Base-by-base conservation (phyloP, 2,797 vertebrate species). In the Aplochiton taeniatus region DNA sequence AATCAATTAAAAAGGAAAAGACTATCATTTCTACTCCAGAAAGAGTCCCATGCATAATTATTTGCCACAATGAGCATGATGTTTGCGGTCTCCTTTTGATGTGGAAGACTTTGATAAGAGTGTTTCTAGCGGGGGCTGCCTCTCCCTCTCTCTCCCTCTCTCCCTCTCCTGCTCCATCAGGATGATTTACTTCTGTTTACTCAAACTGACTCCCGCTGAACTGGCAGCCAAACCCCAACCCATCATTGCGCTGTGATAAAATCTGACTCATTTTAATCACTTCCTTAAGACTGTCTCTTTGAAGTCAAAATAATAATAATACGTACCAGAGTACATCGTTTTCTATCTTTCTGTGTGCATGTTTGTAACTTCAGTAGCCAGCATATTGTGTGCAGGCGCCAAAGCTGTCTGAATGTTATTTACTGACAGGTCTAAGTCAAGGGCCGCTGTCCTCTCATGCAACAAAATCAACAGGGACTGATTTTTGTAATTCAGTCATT, bases 401-500 rank as follows among this genome's bases (percentile, higher is more conserved):
- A 73, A 70, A 67, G 68, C 73, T 77, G 77, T 75, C 80, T 63
- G 54, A 9, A 48, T 31, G 68, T 70, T 75, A 49, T 65, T 65
- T 68, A 81, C 68, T 72, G 72, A 79, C 66, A 61, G 61, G 65
- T 69, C 66, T 19, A 61, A 71, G 78, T 78, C 73, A 76, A 77
- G 79, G 70, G 68, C 52, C 63, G 55, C 68, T 68, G 67, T 69
- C 56, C 59, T 48, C 60, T 73, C 71, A 71, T 57, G 68, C 54
- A 68, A 31, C 31, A 6, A 31, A 31, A 61, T 68, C n/a, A n/a
- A n/a, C n/a, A 64, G 47, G 58, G 78, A 61, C 64, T 62, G 61
- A 72, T 75, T 57, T 68, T 51, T 73, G 66, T 77, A 80, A 89
- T 87, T 86, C 66, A 81, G 81, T 84, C 82, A 81, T 68, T 51